phyloP scores from a whole-genome alignment of 2,113 vertebrate species.

The Harpagus bidentatus region DNA sequence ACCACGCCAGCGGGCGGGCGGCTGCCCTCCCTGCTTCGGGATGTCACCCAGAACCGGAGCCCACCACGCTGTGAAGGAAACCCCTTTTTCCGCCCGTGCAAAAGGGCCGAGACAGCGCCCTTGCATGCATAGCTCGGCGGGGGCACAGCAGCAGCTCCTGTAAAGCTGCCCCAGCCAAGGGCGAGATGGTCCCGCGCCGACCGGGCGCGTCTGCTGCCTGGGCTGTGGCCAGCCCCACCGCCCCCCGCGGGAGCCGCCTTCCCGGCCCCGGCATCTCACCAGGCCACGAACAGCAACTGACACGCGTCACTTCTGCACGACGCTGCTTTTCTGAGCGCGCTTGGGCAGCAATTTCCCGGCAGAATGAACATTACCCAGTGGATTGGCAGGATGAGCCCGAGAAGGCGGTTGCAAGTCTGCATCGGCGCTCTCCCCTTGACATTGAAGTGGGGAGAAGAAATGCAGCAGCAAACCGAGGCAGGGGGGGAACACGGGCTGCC shows the following conservation, averaged over 20 bases:
- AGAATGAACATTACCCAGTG: background rate
- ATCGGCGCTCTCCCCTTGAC: background rate
- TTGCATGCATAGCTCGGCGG: accelerated
- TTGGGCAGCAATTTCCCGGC: background rate
- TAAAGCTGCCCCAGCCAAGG: accelerated
- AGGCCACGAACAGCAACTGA: background rate
- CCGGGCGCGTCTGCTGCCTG: accelerated
- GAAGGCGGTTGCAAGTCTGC: background rate
- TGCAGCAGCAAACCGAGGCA: background rate
- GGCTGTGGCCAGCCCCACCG: background rate
- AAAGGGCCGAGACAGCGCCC: background rate
- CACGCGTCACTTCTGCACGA: background rate
- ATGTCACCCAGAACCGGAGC: background rate
- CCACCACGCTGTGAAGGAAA: accelerated
- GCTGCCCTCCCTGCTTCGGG: background rate
- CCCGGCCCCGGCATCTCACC: background rate
- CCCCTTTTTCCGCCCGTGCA: accelerated
- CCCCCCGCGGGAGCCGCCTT: background rate
- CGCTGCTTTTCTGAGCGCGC: background rate
- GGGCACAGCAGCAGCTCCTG: background rate
- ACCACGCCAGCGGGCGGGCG: background rate
- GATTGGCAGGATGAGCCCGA: background rate
- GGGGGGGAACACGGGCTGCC: background rate
- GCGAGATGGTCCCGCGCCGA: accelerated
- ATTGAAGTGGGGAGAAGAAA: background rate